These are phyloP conservation scores for Diorhabda carinulata DNA, from an alignment of 1,140 invertebrate species.

Conservation along the genomic window DNA sequence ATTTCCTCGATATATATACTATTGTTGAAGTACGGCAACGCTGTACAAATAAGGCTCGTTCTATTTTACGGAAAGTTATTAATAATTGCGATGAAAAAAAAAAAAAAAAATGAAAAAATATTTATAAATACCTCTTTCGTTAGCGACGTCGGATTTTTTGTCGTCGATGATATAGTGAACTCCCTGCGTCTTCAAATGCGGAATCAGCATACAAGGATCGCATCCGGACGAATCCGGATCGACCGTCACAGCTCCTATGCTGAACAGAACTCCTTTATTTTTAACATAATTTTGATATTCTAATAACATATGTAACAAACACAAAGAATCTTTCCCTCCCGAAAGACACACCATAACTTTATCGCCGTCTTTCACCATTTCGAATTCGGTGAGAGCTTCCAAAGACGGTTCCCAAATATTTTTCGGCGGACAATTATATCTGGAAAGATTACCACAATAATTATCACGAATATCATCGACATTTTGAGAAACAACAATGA, in stretches of 20 bases:
- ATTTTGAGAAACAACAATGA: too few species aligned
- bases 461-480: too few species aligned
- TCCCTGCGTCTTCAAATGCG: conserved; percentile 63
- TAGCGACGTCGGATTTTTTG: conserved; percentile 33
- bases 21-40: too few species aligned
- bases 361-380: conserved; percentile 74
- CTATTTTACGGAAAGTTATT: too few species aligned
- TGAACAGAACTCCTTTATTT: conserved; percentile 72
- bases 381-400: conserved; percentile 77
- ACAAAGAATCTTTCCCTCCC: conserved; percentile 76
- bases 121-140: conserved; percentile 28
- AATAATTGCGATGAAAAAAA: too few species aligned
- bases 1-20: too few species aligned
- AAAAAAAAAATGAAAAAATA: too few species aligned
- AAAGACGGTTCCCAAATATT: conserved; percentile 76
- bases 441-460: background rate
- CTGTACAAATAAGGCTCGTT: too few species aligned
- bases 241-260: conserved; percentile 71
- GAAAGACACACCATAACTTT: conserved; percentile 77
- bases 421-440: conserved; percentile 77
- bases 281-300: conserved; percentile 78
- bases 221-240: conserved; percentile 61
- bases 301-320: conserved; percentile 75
- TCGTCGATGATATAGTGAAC: conserved; percentile 73
- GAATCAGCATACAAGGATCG: conserved; percentile 63